Evolutionary conservation across 2,797 vertebrate genomes (phyloP).

Genomic region (Helostoma temminkii): DNA sequence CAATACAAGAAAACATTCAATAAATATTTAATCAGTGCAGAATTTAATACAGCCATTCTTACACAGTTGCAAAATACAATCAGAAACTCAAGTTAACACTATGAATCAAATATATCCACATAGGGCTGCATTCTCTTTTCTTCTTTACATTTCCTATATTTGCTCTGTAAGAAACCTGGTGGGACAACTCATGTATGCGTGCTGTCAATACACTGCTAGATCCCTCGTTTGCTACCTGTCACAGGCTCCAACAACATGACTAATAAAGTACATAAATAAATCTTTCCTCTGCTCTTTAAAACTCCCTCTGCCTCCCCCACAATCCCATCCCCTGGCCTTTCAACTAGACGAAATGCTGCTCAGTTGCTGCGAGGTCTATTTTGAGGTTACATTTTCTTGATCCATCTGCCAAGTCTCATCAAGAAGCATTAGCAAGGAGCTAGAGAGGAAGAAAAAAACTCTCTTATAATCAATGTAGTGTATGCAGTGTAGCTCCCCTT

Average conservation of each 20-base stretch:
- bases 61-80: slow-evolving; percentile 4
- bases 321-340: slow-evolving; percentile 24
- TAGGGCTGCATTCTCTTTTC: neutral
- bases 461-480: slow-evolving; percentile 42
- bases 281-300: slow-evolving; percentile 26
- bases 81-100: neutral
- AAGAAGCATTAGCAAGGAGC: slow-evolving; percentile 53
- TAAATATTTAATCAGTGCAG: neutral
- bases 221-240: slow-evolving; percentile 51
- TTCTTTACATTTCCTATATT: slow-evolving; percentile 6
- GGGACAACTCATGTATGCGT: neutral
- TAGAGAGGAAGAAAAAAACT: neutral
- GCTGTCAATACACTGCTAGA: slow-evolving; percentile 18
- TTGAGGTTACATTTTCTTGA: slow-evolving; percentile 57
- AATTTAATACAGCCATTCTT: neutral
- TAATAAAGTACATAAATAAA: slow-evolving; percentile 69
- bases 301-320: slow-evolving; percentile 2
- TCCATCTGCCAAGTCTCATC: slow-evolving; percentile 61
- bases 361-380: slow-evolving; percentile 39
- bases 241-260: slow-evolving; percentile 56
- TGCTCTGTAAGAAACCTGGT: neutral
- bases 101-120: slow-evolving; percentile 12
- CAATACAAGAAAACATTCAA: neutral
- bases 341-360: slow-evolving; percentile 56
- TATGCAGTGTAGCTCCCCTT: neutral